Conservation (phyloP, 2,113 vertebrate species). For the Cephalopterus ornatus region DNA sequence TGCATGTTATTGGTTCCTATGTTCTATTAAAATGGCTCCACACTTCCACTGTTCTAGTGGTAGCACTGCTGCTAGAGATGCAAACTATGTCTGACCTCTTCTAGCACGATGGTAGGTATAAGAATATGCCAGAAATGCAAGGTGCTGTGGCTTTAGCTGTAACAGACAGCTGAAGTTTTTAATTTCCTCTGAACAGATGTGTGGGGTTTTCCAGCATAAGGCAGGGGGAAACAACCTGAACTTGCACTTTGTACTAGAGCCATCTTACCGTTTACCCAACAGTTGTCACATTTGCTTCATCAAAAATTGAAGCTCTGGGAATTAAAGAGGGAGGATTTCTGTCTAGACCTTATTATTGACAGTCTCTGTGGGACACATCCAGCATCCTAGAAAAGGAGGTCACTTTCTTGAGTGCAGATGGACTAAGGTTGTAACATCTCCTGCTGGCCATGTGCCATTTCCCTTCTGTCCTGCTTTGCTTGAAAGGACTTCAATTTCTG, state of each 20-base stretch:
- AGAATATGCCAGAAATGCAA: background rate
- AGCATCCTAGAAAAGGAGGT: background rate
- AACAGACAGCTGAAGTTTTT: background rate
- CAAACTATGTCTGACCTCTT: background rate
- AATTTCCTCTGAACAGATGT: background rate
- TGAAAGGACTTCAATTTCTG: constrained; percentile 15
- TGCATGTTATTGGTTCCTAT: background rate
- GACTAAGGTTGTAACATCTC: background rate
- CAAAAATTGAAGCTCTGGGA: constrained; percentile 25
- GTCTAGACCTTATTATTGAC: constrained; percentile 19
- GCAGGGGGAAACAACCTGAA: background rate
- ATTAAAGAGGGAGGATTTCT: constrained; percentile 26
- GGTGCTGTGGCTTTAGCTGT: background rate
- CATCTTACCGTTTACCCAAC: background rate
- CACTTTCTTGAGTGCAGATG: constrained; percentile 17
- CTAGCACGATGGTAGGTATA: background rate
- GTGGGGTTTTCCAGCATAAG: background rate
- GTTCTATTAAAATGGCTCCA: background rate
- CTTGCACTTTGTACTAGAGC: background rate
- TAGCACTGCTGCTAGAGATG: background rate
- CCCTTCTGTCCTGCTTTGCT: background rate
- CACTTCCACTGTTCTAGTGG: background rate
- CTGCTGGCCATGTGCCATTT: background rate
- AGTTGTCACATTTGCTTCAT: constrained; percentile 7
- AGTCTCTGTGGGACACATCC: background rate